Evolutionary conservation across 2,113 vertebrate species (phyloP).

Genomic region (Jacana jacana): DNA sequence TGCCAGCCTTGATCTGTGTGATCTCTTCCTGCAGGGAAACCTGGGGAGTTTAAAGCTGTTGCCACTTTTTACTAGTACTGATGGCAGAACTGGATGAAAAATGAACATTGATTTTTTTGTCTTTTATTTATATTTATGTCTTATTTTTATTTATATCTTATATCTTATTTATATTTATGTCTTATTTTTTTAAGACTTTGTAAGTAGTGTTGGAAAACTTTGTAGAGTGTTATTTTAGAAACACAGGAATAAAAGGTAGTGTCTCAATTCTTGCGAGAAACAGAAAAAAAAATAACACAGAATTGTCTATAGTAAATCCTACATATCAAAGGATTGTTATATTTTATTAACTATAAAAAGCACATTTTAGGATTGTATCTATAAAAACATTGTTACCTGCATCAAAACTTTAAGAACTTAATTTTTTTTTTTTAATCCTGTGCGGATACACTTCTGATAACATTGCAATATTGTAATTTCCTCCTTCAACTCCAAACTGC

Average conservation of each 20-base stretch:
- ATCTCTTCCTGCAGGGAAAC: neutral
- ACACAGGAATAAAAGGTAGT: neutral
- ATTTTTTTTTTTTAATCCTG: neutral
- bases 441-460: neutral
- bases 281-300: neutral
- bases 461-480: neutral
- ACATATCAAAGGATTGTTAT: neutral
- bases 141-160: too few species aligned
- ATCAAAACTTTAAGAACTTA: neutral
- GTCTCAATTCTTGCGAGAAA: neutral
- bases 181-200: neutral
- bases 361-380: neutral
- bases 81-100: neutral
- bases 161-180: too few species aligned
- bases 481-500: neutral
- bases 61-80: neutral
- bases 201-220: neutral
- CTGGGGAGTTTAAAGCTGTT: neutral
- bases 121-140: neutral
- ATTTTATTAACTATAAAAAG: neutral
- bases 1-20: fast-evolving
- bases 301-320: neutral
- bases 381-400: neutral
- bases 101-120: neutral
- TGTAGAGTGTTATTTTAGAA: neutral